phyloP scores from a whole-genome alignment of 2,888 invertebrate genomes.

The Rhodophaea formosa region DNA sequence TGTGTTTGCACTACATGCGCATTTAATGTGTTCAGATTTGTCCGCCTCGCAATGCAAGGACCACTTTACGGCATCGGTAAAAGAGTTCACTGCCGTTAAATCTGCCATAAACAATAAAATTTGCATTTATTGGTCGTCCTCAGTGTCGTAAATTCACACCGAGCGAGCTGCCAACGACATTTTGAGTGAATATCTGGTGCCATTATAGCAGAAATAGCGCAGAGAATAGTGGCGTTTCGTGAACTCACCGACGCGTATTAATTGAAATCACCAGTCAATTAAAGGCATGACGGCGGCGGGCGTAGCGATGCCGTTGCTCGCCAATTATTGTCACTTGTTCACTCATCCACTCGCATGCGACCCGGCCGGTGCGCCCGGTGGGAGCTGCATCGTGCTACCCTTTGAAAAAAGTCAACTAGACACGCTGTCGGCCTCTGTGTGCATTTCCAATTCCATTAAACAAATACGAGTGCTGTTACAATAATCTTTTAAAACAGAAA shows the following conservation, averaged over 20 bases:
- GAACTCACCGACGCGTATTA: conserved; percentile 63
- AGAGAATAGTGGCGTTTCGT: conserved; percentile 56
- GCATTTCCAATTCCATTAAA: conserved; percentile 12
- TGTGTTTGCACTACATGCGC: conserved; percentile 29
- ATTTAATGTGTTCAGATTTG: conserved; percentile 49
- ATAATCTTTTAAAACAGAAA: background rate
- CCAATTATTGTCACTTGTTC: conserved; percentile 71
- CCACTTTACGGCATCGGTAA: conserved; percentile 71
- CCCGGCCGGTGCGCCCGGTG: conserved; percentile 27
- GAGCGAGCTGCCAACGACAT: conserved; percentile 74
- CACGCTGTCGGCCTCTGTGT: background rate
- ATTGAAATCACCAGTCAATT: conserved; percentile 76
- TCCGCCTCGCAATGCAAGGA: conserved; percentile 49
- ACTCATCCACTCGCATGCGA: conserved; percentile 49
- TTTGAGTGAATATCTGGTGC: conserved; percentile 72
- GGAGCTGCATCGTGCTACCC: conserved; percentile 7
- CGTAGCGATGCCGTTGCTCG: conserved; percentile 51
- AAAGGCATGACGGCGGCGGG: conserved; percentile 56
- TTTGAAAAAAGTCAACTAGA: conserved; percentile 13
- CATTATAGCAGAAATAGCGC: conserved; percentile 53
- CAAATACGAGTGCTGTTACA: background rate
- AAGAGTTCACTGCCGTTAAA: conserved; percentile 77
- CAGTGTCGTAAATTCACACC: conserved; percentile 70
- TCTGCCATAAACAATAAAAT: conserved; percentile 80
- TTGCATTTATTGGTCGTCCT: conserved; percentile 79